Evolutionary conservation across 2,113 vertebrate species (phyloP), one percentile per base, ranked within the genome.

Genomic region (Leptobrachium ailaonicum): DNA sequence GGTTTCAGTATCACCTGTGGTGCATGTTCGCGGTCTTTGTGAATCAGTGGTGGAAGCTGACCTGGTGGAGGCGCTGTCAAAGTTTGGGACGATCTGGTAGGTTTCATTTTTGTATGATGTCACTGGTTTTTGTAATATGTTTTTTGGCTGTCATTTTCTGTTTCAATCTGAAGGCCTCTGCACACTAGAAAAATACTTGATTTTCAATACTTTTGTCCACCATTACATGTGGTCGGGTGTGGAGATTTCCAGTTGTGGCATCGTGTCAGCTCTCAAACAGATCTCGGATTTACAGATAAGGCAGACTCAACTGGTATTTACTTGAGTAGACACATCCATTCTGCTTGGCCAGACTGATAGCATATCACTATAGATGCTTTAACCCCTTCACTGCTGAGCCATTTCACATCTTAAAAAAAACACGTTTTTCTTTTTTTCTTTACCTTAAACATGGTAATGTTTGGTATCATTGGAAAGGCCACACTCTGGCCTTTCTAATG

Each of bases 31-130:
- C 83, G 96, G 96, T 20, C 91, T 99, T 50, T 97, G 96, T 82
- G 97, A 98, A 80, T 97, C 96, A 0, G 97, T 98, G 66, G 96
- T 98, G 89, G 97, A 99, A 83, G 97, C 97, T 7, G 97, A 99
- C 85, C 94, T 99, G 3, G 96, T 99, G 84, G 96, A 98, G 79
- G 95, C 96, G 14, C 91, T 98, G 71, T 94, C 98, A 82, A 96
- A 96, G 82, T 99, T 99, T 92, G 97, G 97, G 82, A 89, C 95
- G 64, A 97, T 99, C 91, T 97, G 96, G 97, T 99, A 93, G 86
- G 91, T 84, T 20, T 41, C 4, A 44, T 41, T 42, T 41, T 64
- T 42, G 8, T 43, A 10, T 42, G 13, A 60, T 12, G 5, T 58
- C 3, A 60, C 9, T 12, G 13, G 2, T 60, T 10, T 13, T 14